phyloP scores from a whole-genome alignment of 2,797 vertebrate genomes.

The Arnoldichthys spilopterus region DNA sequence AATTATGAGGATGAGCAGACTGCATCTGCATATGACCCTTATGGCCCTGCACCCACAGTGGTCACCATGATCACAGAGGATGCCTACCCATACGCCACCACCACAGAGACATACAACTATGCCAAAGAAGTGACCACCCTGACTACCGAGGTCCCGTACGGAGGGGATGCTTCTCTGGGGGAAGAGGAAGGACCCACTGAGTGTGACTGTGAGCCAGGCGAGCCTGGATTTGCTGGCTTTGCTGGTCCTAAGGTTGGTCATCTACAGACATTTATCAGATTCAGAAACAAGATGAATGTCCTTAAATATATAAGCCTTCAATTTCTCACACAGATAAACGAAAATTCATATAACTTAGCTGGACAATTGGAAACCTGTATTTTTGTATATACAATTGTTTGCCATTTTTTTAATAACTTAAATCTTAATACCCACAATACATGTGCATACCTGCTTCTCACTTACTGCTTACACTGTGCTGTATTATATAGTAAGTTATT shows the following conservation, averaged over 20 bases:
- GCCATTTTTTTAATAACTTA: no score
- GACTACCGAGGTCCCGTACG: slow-evolving; percentile 67
- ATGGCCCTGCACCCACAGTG: slow-evolving; percentile 61
- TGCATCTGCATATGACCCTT: slow-evolving; percentile 67
- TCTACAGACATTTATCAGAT: neutral
- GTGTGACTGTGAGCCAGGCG: slow-evolving; percentile 76
- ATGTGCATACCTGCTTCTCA: no score
- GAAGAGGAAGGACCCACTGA: slow-evolving; percentile 70
- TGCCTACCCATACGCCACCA: slow-evolving; percentile 68
- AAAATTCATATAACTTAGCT: no score
- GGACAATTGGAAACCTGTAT: no score
- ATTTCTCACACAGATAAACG: no score
- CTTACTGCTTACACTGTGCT: no score
- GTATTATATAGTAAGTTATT: no score
- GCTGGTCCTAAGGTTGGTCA: slow-evolving; percentile 76
- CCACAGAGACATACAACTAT: slow-evolving; percentile 73
- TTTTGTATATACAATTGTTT: no score
- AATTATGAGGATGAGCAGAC: slow-evolving; percentile 66
- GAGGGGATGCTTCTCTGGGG: slow-evolving; percentile 58
- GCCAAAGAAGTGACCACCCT: slow-evolving; percentile 76
- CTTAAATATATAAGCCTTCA: no score
- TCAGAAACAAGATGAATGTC: neutral
- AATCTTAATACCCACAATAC: no score
- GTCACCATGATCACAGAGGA: slow-evolving; percentile 82
- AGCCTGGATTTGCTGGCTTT: slow-evolving; percentile 74